Base-by-base conservation (phyloP, 2,113 vertebrate species). In the Todiramphus chloris region DNA sequence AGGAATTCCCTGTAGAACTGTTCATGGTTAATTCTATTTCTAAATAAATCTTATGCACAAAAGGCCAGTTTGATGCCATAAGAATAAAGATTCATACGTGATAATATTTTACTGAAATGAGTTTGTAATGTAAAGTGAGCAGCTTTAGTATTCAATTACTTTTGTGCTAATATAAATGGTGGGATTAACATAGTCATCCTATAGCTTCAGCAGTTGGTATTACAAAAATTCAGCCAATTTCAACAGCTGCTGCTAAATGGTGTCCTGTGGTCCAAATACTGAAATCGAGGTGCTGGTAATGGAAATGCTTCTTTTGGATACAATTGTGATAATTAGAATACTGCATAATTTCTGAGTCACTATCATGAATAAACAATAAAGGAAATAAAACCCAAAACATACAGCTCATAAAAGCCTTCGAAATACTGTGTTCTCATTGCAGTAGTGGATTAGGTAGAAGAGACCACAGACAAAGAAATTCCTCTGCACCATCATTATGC, bases 101-200 rank as follows among this genome's bases (percentile, higher is more conserved):
- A 30, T 82, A 89, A 96, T 94, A 96, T 94, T 97, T 96, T 93
- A 69, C 58, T 89, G 81, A 73, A 93, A 93, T 16, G 10, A 96
- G 94, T 97, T 95, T 96, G 67, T 89, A 93, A 96, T 96, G 88
- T 87, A 96, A 93, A 96, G 96, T 87, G 84, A 91, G 39, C 59
- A 70, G 91, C 85, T 95, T 93, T 90, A 84, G 60, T 88, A 90
- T 92, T 96, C 92, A 96, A 92, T 97, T 95, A 96, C 76, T 94
- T 96, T 95, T 96, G 74, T 90, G 73, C 80, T 94, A 79, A 83
- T 93, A 97, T 93, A 96, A 97, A 95, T 87, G 70, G 67, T 53
- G 74, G 76, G 77, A 96, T 80, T 92, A 93, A 78, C 72, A 83
- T 75, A 92, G 77, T 25, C 13, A 5, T 66, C n/a, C 80, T 93